Percentiles rank a stretch among this genome's conserved stretches.
Conservation (phyloP, 2,797 vertebrate genomes). For the Cuculus canorus region DNA sequence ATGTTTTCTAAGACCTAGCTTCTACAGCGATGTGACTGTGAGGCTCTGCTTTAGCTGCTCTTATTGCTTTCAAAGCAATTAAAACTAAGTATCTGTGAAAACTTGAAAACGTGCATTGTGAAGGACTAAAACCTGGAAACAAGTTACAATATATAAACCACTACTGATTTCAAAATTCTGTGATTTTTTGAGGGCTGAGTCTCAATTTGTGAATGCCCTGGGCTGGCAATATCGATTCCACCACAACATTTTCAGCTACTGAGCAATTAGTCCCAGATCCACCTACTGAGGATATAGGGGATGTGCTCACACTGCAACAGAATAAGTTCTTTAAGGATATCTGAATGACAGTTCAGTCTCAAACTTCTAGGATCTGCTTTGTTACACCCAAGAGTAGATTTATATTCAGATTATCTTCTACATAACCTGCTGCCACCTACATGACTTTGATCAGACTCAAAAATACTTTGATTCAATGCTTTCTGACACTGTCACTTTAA, state of each 20-base stretch:
- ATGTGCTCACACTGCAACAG: not conserved
- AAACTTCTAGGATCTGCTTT: not conserved
- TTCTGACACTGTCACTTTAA: not conserved
- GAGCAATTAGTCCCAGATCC: not conserved
- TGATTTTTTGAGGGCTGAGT: not conserved
- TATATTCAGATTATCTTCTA: not conserved
- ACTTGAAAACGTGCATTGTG: not conserved
- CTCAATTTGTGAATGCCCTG: not conserved
- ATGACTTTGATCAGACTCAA: not conserved
- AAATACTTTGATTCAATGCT: not conserved
- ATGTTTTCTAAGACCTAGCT: not conserved
- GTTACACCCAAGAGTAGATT: not conserved
- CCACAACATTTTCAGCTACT: not conserved
- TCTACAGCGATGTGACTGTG: not conserved
- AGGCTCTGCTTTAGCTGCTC: not conserved
- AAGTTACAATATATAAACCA: not conserved
- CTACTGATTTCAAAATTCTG: not conserved
- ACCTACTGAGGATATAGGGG: not conserved
- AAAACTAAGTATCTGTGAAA: not conserved
- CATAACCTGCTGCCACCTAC: not conserved
- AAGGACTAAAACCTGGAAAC: not conserved
- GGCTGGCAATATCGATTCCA: not conserved
- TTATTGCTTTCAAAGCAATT: not conserved
- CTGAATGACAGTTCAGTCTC: not conserved
- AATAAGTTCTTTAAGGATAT: not conserved